Percentiles rank a stretch among this genome's conserved stretches.
Conservation (phyloP, 1,140 invertebrate genomes). For the Achatina immaculata region DNA sequence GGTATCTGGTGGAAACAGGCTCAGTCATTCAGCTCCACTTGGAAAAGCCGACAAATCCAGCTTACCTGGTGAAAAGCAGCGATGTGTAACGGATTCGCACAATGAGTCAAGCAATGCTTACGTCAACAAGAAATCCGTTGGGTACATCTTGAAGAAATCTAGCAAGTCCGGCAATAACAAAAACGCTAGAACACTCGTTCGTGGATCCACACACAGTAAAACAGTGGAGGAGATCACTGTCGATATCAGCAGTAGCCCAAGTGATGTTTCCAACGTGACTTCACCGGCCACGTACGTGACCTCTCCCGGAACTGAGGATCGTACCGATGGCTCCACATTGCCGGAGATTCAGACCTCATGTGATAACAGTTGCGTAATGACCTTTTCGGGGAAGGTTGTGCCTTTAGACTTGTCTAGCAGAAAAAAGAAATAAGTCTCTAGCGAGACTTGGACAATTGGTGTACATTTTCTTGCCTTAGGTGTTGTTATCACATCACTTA, state of each 20-base stretch:
- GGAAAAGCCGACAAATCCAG: background rate
- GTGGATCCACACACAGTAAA: background rate
- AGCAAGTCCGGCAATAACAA: background rate
- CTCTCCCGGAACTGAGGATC: slow-evolving; percentile 44
- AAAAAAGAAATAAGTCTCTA: background rate
- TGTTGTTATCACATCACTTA: background rate
- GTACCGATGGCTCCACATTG: slow-evolving; percentile 24
- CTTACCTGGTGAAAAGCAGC: background rate
- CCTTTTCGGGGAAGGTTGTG: background rate
- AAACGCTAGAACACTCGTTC: background rate
- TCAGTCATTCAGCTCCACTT: background rate
- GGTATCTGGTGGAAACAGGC: background rate
- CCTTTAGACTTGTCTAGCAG: slow-evolving; percentile 12
- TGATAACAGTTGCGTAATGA: background rate
- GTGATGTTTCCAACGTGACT: slow-evolving; percentile 31
- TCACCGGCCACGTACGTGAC: slow-evolving; percentile 41
- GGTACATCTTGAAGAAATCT: background rate
- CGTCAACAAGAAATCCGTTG: background rate
- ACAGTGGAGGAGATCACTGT: slow-evolving; percentile 40
- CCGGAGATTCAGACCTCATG: slow-evolving; percentile 22
- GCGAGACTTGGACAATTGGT: background rate
- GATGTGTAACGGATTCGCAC: background rate
- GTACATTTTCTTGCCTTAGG: background rate
- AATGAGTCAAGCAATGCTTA: background rate
- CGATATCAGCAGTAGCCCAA: slow-evolving; percentile 33